phyloP scores from a whole-genome alignment of 2,113 vertebrate genomes.

The Mastomys coucha region DNA sequence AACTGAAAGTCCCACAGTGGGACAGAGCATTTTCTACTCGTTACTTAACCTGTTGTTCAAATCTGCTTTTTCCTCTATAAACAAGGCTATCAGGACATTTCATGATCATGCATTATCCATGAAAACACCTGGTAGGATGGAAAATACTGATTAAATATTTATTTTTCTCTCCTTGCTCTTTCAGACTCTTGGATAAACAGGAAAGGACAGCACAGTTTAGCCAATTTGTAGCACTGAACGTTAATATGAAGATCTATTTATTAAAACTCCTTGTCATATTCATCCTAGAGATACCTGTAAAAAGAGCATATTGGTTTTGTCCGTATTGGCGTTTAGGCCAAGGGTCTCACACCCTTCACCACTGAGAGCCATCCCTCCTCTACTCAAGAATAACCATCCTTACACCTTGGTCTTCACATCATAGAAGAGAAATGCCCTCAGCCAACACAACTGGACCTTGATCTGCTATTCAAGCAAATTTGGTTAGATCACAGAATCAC shows the following conservation, averaged over 20 bases:
- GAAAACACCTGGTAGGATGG: conserved; percentile 24
- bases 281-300: not conserved
- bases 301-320: not conserved
- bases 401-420: conserved; percentile 13
- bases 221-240: not conserved
- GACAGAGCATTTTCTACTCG: conserved; percentile 35
- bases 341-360: not conserved
- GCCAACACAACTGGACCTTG: not conserved
- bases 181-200: conserved; percentile 27
- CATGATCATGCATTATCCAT: not conserved
- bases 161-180: conserved; percentile 37
- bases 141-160: conserved; percentile 40
- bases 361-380: no score
- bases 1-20: conserved; percentile 25
- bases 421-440: not conserved
- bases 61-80: conserved; percentile 53
- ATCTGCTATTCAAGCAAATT: not conserved
- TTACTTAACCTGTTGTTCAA: conserved; percentile 68
- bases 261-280: not conserved
- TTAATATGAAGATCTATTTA: conserved; percentile 11
- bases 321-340: not conserved
- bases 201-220: not conserved
- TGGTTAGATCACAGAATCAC: conserved; percentile 22
- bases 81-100: not conserved
- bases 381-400: not conserved